Conservation (phyloP, 2,888 invertebrate genomes). For the Catocala nupta region DNA sequence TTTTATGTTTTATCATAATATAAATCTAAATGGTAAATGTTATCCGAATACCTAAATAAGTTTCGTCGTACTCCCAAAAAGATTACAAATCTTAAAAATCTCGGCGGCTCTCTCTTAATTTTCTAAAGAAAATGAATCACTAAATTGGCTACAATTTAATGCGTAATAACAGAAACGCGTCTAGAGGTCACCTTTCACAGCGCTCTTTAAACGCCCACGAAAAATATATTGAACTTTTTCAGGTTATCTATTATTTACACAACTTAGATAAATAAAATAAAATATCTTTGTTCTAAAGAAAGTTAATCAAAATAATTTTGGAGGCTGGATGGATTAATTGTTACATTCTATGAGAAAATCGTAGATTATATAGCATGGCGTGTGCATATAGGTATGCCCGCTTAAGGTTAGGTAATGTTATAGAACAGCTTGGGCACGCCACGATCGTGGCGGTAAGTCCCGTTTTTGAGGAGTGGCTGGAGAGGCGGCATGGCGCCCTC, state of each 20-base stretch:
- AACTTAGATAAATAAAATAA: neutral
- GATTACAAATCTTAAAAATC: constrained; percentile 14
- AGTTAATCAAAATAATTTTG: no score
- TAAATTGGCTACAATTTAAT: constrained; percentile 36
- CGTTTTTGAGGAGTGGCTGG: no score
- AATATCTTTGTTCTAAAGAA: no score
- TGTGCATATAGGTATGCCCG: no score
- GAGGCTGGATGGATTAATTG: no score
- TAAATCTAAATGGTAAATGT: constrained; percentile 23
- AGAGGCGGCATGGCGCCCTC: no score
- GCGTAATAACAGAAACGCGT: constrained; percentile 24
- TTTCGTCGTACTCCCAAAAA: constrained; percentile 12
- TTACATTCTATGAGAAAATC: no score
- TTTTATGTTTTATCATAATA: constrained; percentile 26
- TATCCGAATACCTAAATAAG: constrained; percentile 20
- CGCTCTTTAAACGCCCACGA: constrained; percentile 20
- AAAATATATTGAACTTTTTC: constrained; percentile 23
- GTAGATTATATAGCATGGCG: no score
- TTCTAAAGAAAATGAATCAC: constrained; percentile 33
- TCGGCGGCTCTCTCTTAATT: constrained; percentile 27
- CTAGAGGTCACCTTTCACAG: constrained; percentile 34
- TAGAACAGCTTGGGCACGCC: no score
- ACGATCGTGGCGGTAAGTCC: no score
- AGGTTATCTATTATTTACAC: constrained; percentile 1
- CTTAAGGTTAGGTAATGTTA: no score